Evolutionary conservation across 2,888 invertebrate species (phyloP).

Genomic region (Colostygia pectinataria): DNA sequence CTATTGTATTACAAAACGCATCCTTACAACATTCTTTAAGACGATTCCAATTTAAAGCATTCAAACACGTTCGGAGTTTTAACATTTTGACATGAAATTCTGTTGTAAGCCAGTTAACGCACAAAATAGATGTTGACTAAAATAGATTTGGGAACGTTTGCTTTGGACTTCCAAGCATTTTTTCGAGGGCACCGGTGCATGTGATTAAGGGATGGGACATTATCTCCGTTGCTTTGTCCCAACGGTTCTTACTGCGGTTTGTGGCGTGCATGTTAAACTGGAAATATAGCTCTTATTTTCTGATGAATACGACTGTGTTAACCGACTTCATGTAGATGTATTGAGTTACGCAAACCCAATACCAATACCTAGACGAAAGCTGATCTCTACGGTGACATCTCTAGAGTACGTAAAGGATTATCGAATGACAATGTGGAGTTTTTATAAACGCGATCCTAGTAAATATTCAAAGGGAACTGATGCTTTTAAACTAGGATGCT

Average conservation of each 20-base stretch:
- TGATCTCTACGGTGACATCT: slow-evolving; percentile 81
- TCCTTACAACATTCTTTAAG: slow-evolving; percentile 63
- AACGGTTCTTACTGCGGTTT: slow-evolving; percentile 75
- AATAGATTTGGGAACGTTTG: slow-evolving; percentile 68
- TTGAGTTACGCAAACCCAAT: slow-evolving; percentile 80
- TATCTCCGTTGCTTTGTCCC: slow-evolving; percentile 72
- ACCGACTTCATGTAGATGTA: slow-evolving; percentile 55
- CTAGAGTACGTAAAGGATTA: slow-evolving; percentile 79
- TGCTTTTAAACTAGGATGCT: slow-evolving; percentile 75
- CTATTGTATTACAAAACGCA: slow-evolving; percentile 56
- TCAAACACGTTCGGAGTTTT: slow-evolving; percentile 62
- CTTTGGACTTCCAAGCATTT: slow-evolving; percentile 72
- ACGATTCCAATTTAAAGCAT: slow-evolving; percentile 67
- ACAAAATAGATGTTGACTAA: slow-evolving; percentile 60
- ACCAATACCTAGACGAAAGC: slow-evolving; percentile 77
- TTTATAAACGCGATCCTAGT: slow-evolving; percentile 64
- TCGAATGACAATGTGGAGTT: slow-evolving; percentile 78
- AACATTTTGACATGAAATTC: slow-evolving; percentile 67
- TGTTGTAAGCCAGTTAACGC: slow-evolving; percentile 60
- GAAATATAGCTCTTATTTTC: slow-evolving; percentile 52
- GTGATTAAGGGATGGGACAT: slow-evolving; percentile 82
- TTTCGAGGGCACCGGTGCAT: slow-evolving; percentile 78
- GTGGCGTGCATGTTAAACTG: slow-evolving; percentile 56
- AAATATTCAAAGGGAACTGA: slow-evolving; percentile 64
- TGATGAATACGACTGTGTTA: slow-evolving; percentile 40